Evolutionary conservation across 1,140 invertebrate species (phyloP), one percentile per base, ranked within the genome.

Genomic region (Drosophila nigromelanica): DNA sequence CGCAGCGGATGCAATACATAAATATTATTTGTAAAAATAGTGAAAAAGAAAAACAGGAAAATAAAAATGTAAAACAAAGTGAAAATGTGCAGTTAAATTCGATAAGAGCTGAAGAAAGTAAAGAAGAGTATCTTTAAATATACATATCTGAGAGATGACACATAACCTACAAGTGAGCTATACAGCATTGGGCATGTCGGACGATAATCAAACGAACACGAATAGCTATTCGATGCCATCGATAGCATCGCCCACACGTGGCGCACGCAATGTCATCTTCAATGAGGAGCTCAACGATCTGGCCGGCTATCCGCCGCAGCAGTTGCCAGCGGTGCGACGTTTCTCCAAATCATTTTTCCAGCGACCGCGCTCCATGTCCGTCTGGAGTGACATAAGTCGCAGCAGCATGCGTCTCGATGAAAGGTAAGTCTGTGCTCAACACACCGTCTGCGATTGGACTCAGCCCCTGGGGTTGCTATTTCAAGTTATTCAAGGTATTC

Each of bases 341-440:
- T 90, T 90, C 43, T 92, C 91, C 47, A 91, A 91, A 73, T 90
- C 87, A 14, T 77, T 92, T 55, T 92, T 92, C 70, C 91, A 95
- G 85, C 81, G 95, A 63, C 93, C 95, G 86, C 81, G 95, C n/a
- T 96, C 95, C 67, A 96, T 97, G 96, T 96, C 96, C 81, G 96
- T 95, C 4, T 96, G 96, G 96, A 96, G 95, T 89, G 96, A 96
- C 83, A 94, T 96, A 85, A 96, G 95, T 73, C 93, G 95, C 47
- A 96, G 95, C 56, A 96, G 95, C 78, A 96, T 96, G 92, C 94
- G 94, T 79, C 94, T 96, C 77, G 96, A 97, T 81, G 96, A 97
- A 92, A 95, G 96, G 96, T 96, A 87, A 93, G 92, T 85, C 42
- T 37, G 12, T 24, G 2, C 3, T 24, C 21, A 24, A 24, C 21